Base-by-base conservation (phyloP, 2,888 invertebrate genomes). In the Drosophila flavopinicola region DNA sequence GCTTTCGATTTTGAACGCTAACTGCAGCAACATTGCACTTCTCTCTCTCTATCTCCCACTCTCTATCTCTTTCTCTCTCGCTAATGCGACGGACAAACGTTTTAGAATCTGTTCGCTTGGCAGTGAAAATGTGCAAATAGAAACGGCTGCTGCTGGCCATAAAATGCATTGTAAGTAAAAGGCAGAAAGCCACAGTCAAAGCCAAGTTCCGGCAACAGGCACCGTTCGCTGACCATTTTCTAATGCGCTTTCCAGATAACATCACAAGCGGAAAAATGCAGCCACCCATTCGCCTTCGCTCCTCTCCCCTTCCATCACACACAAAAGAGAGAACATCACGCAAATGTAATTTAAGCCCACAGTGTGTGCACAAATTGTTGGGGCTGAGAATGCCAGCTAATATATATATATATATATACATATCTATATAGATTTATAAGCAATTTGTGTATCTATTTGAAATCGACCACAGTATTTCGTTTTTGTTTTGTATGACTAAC, bases 91-190 rank as follows among this genome's bases (percentile, higher is more conserved):
- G 27, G 37, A 33, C 58, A 75, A 67, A 57, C 33, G 39, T 33
- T 44, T 52, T 30, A 74, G 75, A 75, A 78, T 54, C 45, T 66
- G 37, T 33, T 23, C 25, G 54, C 45, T 27, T 20, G 13, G 51
- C 52, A 66, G 72, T 60, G 76, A 75, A 83, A 83, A 78, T 64
- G 79, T 30, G 76, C 63, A 83, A 83, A 78, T 82, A 66, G 76
- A 82, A 85, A 71, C 64, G 79, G 60, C 59, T 53, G 37, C 59
- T 53, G 37, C 39, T 41, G 45, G 45, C 69, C 71, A 76, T 73
- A 54, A 73, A 76, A 75, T 42, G 39, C 60, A 59, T 75, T 65
- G 56, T 56, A 57, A 71, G 66, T 66, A 61, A 60, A 66, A 66
- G 57, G 66, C 66, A 9, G 39, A 24, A 48, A 11, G 39, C n/a